phyloP scores from a whole-genome alignment of 2,888 invertebrate species.

The Plebejus melissa region DNA sequence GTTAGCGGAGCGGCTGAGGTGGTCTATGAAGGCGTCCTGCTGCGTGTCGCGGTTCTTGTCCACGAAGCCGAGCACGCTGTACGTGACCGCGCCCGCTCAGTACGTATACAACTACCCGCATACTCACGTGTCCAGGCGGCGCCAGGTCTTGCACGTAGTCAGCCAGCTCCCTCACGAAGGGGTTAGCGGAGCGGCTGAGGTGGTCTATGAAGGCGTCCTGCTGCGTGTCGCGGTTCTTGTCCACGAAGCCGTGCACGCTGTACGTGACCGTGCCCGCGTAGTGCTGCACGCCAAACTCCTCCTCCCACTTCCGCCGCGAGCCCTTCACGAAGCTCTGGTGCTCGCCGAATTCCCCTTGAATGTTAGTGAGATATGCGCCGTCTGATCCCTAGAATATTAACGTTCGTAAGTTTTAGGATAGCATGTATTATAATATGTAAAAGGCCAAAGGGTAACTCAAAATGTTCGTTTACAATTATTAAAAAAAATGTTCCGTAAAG shows the following conservation, averaged over 20 bases:
- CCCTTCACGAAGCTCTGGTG: slow-evolving; percentile 92
- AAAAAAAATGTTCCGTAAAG: no score
- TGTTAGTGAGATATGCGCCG: slow-evolving; percentile 90
- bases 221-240: slow-evolving; percentile 95
- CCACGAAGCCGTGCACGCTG: slow-evolving; percentile 87
- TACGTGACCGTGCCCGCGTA: slow-evolving; percentile 95
- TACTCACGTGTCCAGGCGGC: slow-evolving; percentile 82
- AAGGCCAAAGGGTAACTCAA: no score
- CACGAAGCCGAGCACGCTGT: slow-evolving; percentile 88
- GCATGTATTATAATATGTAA: no score
- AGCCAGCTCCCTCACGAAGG: slow-evolving; percentile 88
- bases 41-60: slow-evolving; percentile 96
- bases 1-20: slow-evolving; percentile 90
- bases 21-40: slow-evolving; percentile 95
- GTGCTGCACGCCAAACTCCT: slow-evolving; percentile 92
- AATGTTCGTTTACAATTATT: no score
- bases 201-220: slow-evolving; percentile 96
- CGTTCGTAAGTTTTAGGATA: no score
- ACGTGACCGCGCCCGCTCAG: slow-evolving; percentile 89
- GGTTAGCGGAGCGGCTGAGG: slow-evolving; percentile 89
- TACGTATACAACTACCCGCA: neutral
- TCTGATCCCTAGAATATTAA: slow-evolving; percentile 84
- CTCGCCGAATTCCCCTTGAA: slow-evolving; percentile 91
- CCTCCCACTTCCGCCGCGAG: slow-evolving; percentile 92
- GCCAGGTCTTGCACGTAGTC: slow-evolving; percentile 75